These are phyloP conservation scores for Sebastes flavidus DNA, from an alignment of 2,797 vertebrate genomes.

Conservation along the genomic window DNA sequence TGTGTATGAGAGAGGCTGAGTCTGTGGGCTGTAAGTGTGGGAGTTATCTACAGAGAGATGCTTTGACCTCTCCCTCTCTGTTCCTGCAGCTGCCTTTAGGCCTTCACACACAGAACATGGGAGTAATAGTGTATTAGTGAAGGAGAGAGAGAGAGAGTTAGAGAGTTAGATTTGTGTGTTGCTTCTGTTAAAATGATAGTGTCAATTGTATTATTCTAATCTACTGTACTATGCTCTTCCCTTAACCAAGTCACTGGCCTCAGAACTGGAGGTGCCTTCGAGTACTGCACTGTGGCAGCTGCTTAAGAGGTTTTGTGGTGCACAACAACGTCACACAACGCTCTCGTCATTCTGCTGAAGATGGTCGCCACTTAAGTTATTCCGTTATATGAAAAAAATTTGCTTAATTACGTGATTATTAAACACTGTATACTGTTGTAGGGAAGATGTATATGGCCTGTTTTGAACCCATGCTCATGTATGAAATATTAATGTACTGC, in stretches of 20 bases:
- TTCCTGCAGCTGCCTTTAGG: conserved; percentile 16
- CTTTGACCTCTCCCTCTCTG: conserved; percentile 31
- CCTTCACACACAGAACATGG: background rate
- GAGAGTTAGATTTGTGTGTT: background rate
- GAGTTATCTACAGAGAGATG: conserved; percentile 39
- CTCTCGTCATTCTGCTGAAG: too few relatives aligned
- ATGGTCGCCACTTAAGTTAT: background rate
- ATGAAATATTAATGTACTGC: conserved; percentile 20
- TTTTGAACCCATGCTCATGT: background rate
- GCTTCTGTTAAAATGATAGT: background rate
- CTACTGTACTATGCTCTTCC: background rate
- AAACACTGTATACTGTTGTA: background rate
- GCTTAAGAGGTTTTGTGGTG: background rate
- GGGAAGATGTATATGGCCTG: background rate
- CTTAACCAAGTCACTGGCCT: background rate
- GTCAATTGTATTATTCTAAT: background rate
- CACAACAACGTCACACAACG: too few relatives aligned
- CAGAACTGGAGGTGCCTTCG: background rate
- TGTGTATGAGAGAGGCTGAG: background rate
- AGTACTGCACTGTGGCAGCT: background rate
- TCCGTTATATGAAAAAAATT: background rate
- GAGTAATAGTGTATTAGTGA: background rate
- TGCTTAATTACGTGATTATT: background rate
- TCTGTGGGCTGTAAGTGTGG: conserved; percentile 51
- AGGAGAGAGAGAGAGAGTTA: background rate